Base-by-base conservation (phyloP, 2,797 vertebrate genomes). In the Carapus acus region DNA sequence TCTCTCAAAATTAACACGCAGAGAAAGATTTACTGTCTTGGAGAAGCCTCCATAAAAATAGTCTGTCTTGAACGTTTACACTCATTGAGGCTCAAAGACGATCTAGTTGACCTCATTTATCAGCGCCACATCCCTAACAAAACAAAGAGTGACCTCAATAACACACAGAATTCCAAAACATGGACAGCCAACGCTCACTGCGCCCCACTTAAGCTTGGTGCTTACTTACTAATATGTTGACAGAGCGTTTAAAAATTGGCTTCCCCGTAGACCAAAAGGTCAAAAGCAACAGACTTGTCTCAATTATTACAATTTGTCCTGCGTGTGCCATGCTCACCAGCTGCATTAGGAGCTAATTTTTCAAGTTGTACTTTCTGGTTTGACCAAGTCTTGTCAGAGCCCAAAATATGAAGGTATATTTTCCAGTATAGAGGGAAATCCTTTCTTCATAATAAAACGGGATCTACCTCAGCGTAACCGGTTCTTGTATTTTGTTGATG, bases 91-190 rank as follows among this genome's bases (percentile, higher is more conserved):
- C 51, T 58, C 23, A 8, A 36, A 49, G 2, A 36, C 8, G 3
- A 33, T 42, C 39, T 19, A 2, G 1, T 39, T 59, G 23, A 74
- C 43, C 58, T 62, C 36, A 46, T 73, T 70, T 49, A n/a, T 74
- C 58, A 58, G 16, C 34, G 51, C 54, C 36, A 18, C 2, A 6
- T 24, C 18, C 33, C 52, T 60, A 15, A 58, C 47, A 46, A 58
- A 58, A 23, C 51, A 56, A 17, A 54, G 7, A 38, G 14, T 56
- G 59, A 69, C 54, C 64, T 54, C 46, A 46, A n/a, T 39, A 40
- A 61, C 2, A 7, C 14, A 24, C 23, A 64, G 38, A 18, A 12
- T 69, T 68, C 64, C 43, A 48, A 61, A 71, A 58, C 51, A 71
- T 71, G 51, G 34, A 11, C 20, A 18, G 12, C 1, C 11, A 33